Evolutionary conservation across 1,140 invertebrate genomes (phyloP), one percentile per base, ranked within the genome.

Genomic region (Zelostemma sp.): DNA sequence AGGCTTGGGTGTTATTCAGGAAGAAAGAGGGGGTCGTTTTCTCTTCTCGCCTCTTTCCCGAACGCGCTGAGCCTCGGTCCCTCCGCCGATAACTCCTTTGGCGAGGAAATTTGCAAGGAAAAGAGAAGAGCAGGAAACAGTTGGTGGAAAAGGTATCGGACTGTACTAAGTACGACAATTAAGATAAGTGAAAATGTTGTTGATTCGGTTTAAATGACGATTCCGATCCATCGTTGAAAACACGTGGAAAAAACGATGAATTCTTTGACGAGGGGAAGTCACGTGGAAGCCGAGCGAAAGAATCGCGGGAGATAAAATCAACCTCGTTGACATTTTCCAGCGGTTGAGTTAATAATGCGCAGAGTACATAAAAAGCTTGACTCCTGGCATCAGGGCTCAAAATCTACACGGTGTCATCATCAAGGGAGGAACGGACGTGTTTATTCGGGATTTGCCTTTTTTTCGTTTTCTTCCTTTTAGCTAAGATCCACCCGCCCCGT

Each of bases 311-410:
- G 73, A 79, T 78, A 78, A 78, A 66, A 66, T 60, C 62, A 67
- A 74, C 72, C 59, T 76, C 73, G 74, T 83, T 84, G 82, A 85
- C 80, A 81, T 84, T 83, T 86, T 84, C 81, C 80, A 75, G 78
- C 80, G 81, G 79, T 84, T 84, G 78, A 84, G 78, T 85, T 84
- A 82, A 85, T 85, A 85, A 85, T 83, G 76, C 80, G 80, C 74
- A 62, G 58, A 64, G 82, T 80, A 83, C 79, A 84, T 55, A 65
- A 62, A 61, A 61, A 68, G 41, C 49, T 64, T 49, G 53, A 65
- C 55, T 69, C 46, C 33, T 38, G 53, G 16, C 18, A 46, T 17
- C 56, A 57, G 69, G 61, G 48, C 50, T 68, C 50, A 51, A 68
- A 72, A 76, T 75, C 75, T 63, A 68, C 76, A 77, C 79, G 81